phyloP scores from a whole-genome alignment of 2,888 invertebrate genomes.

The Ferdinandea cuprea region DNA sequence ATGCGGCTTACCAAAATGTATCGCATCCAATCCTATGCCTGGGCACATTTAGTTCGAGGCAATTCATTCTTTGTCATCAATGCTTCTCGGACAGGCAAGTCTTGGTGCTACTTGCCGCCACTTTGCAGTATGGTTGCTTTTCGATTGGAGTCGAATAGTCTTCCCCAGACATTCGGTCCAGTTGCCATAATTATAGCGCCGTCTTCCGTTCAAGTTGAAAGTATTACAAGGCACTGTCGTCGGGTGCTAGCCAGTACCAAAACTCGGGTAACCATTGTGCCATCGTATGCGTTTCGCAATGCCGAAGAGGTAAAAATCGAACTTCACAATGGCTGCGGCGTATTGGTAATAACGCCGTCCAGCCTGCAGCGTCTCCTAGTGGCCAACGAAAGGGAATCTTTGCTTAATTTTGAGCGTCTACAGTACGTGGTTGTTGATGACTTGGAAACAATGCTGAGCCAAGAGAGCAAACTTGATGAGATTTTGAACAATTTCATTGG shows the following conservation, averaged over 20 bases:
- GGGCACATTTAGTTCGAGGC: constrained; percentile 88
- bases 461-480: constrained; percentile 72
- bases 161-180: constrained; percentile 85
- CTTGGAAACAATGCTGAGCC: constrained; percentile 85
- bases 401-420: constrained; percentile 86
- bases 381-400: constrained; percentile 80
- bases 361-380: constrained; percentile 84
- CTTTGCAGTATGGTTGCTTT: constrained; percentile 85
- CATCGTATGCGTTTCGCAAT: constrained; percentile 80
- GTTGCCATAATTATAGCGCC: constrained; percentile 87
- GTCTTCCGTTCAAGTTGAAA: constrained; percentile 85
- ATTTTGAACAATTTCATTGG: constrained; percentile 40
- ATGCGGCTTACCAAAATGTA: constrained; percentile 78
- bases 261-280: constrained; percentile 82
- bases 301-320: constrained; percentile 76
- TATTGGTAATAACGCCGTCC: constrained; percentile 88
- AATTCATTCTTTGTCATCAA: constrained; percentile 87
- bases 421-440: constrained; percentile 89
- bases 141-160: constrained; percentile 69
- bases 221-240: constrained; percentile 83
- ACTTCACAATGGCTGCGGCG: constrained; percentile 87
- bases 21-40: constrained; percentile 87
- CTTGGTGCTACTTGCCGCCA: constrained; percentile 88
- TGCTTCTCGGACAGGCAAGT: constrained; percentile 86
- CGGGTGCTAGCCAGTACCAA: constrained; percentile 82